Percentiles rank a stretch among this genome's conserved stretches.
Conservation (phyloP, 2,113 vertebrate species). For the Eurystomus gularis region DNA sequence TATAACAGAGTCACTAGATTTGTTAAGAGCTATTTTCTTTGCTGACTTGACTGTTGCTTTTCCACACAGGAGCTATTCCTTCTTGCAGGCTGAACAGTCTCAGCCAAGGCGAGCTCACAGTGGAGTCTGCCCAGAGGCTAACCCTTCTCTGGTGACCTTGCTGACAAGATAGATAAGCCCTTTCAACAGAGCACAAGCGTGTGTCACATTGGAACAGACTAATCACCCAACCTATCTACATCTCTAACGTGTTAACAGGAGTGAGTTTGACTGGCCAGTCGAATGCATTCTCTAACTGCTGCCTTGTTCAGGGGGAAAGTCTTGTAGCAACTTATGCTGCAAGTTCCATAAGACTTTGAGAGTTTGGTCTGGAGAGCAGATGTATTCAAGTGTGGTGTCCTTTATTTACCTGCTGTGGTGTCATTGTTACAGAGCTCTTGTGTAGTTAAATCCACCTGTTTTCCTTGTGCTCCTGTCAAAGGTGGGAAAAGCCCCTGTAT, state of each 20-base stretch:
- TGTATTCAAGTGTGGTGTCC: not conserved
- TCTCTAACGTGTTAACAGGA: constrained; percentile 50
- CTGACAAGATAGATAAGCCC: constrained; percentile 28
- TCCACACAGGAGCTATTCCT: not conserved
- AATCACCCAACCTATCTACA: not conserved
- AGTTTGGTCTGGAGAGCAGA: not conserved
- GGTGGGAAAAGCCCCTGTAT: not conserved
- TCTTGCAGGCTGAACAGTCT: not conserved
- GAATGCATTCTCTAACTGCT: not conserved
- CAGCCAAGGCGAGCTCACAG: not conserved
- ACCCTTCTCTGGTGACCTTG: not conserved
- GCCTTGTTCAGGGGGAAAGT: not conserved
- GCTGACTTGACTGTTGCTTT: not conserved
- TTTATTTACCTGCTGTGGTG: not conserved
- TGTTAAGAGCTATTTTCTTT: not conserved
- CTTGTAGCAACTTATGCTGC: not conserved
- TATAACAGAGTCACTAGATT: not conserved
- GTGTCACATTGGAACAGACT: not conserved
- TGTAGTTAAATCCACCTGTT: not conserved
- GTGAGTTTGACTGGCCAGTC: constrained; percentile 11
- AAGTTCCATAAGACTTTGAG: not conserved
- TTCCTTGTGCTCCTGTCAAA: not conserved
- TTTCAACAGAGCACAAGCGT: constrained; percentile 48
- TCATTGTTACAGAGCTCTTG: not conserved
- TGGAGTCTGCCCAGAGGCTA: not conserved